Base-by-base conservation (phyloP, 1,140 invertebrate species). In the Contarinia nasturtii region DNA sequence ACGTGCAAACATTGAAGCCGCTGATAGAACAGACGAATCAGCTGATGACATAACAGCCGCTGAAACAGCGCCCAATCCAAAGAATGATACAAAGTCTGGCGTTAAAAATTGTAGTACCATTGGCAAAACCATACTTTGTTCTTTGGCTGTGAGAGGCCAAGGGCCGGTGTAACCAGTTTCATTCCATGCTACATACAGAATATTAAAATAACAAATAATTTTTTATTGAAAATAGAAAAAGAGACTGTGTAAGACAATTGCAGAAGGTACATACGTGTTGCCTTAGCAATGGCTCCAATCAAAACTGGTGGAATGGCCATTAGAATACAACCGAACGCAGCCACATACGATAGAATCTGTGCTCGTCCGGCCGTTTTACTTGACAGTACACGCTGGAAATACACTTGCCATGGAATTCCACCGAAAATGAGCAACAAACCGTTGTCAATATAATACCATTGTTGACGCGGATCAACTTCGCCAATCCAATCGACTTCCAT, bases 21-120 rank as follows among this genome's bases (percentile, higher is more conserved):
- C 93, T 15, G 90, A 94, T 10, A 98, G 73, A 21, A 98, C 87
- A 50, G 91, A 95, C 36, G 93, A 97, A 64, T 98, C 94, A 0
- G 93, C 92, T 2, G 93, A 97, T 22, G 91, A 96, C 93, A 97
- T 96, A 21, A 96, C 92, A 11, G 93, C 92, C 2, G 93, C 93
- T 1, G 91, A 96, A 4, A 98, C 90, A n/a, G 94, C 93, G 0
- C 94, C 94, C 49, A 98, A 71, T 1, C 93, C 94, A 59, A 98
- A 86, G 70, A 97, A 97, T 2, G 92, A 87, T 2, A 98, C 85
- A 67, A 86, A 87, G 59, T 81, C 76, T 0, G 93, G 94, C 4
- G 91, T 96, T 5, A 98, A 70, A 57, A 95, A 90, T 63, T 97
- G 92, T 53, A 98, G 72, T 10, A 97, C 93, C 77, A 98, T 80